A percentile compares a stretch with the other conserved stretches of the same genome.
Evolutionary conservation across 2,113 vertebrate species (phyloP).

Genomic region (Mirounga angustirostris): DNA sequence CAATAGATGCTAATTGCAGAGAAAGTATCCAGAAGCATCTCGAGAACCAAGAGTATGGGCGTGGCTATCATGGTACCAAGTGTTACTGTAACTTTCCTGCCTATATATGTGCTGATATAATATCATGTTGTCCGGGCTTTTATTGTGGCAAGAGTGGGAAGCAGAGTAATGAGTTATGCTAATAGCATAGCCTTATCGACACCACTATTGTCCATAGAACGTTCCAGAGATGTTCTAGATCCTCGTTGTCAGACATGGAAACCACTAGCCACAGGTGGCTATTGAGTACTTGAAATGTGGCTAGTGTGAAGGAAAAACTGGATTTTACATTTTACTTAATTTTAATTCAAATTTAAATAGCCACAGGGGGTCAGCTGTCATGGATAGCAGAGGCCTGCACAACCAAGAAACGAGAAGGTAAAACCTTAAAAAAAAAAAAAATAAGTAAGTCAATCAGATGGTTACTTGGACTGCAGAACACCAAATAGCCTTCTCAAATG

Average conservation of each 20-base stretch:
- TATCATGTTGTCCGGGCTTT: neutral
- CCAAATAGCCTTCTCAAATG: neutral
- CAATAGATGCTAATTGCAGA: conserved; percentile 46
- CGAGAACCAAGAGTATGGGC: neutral
- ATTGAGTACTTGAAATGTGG: neutral
- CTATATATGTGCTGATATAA: neutral
- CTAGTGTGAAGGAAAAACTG: neutral
- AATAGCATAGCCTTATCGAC: neutral
- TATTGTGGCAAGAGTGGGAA: neutral
- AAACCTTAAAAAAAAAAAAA: neutral
- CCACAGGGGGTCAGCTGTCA: neutral
- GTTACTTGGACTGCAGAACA: neutral
- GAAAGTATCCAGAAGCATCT: neutral
- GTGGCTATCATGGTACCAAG: neutral
- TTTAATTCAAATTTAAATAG: neutral
- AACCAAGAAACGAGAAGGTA: neutral
- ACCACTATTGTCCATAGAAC: neutral
- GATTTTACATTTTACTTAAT: neutral
- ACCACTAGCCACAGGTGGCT: neutral
- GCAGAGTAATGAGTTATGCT: neutral
- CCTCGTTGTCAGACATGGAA: neutral
- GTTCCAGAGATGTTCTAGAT: neutral
- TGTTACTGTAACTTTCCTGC: neutral
- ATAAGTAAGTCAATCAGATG: neutral
- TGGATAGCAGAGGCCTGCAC: neutral